Evolutionary conservation across 2,797 vertebrate species (phyloP).

Genomic region (Hypotaenidia okinawae): DNA sequence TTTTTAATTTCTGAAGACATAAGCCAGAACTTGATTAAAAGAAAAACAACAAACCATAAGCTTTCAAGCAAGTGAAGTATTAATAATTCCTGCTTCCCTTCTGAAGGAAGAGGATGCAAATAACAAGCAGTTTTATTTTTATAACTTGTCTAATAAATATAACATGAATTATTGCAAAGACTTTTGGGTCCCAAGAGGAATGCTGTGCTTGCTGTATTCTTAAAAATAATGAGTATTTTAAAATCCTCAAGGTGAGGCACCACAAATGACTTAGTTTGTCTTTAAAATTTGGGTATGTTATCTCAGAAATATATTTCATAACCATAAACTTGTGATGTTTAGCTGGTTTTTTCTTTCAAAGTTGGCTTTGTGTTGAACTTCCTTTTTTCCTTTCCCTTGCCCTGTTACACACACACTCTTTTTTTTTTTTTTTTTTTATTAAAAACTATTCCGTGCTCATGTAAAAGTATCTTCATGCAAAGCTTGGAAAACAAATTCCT

Average conservation of each 20-base stretch:
- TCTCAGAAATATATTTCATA: background rate
- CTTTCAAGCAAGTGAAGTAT: slow-evolving; percentile 21
- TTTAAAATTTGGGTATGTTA: background rate
- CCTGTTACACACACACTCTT: background rate
- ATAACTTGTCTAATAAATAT: background rate
- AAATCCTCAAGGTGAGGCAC: background rate
- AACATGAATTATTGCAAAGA: background rate
- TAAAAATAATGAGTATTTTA: background rate
- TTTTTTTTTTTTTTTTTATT: background rate
- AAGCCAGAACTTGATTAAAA: background rate
- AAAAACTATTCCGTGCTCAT: background rate
- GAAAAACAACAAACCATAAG: background rate
- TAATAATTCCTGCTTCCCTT: background rate
- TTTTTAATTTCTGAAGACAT: slow-evolving; percentile 15
- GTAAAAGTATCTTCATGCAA: background rate
- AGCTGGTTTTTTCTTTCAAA: background rate
- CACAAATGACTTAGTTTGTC: background rate
- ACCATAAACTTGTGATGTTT: background rate
- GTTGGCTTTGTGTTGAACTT: background rate
- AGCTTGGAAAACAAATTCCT: background rate
- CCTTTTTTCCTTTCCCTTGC: background rate
- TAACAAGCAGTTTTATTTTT: background rate
- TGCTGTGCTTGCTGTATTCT: background rate
- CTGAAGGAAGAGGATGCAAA: background rate
- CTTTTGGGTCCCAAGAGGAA: background rate